Base-by-base conservation (phyloP, 2,888 invertebrate genomes). In the Cheilosia pagana region DNA sequence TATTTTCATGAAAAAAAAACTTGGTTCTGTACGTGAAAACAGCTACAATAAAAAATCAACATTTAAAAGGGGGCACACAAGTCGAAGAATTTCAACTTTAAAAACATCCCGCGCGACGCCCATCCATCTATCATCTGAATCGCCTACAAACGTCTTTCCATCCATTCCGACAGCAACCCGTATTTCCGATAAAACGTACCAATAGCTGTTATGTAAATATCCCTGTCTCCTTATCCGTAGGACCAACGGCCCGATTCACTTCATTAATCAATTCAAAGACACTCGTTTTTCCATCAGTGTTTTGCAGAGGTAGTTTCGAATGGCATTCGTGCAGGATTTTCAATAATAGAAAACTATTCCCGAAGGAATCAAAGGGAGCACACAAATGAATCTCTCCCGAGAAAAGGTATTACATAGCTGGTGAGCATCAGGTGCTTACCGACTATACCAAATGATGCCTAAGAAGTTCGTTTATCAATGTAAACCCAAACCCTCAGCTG, bases 371-470 rank as follows among this genome's bases (percentile, higher is more conserved):
- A 12, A 19, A 14, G 16, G 25, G 45, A 19, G 45, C 0, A 14
- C 60, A 43, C 67, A 52, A 12, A 62, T 70, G 45, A 77, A 68
- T 77, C 60, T 62, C 48, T 62, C 39, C 43, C 10, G 19, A 25
- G 14, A 70, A 45, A 70, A 39, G 39, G 70, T 59, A 70, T 39
- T 50, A 23, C 19, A 8, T 16, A 59, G 31, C 28, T 28, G 8
- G 28, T 21, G 45, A 75, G 74, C 74, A 83, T 83, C 79, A 83
- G 83, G 78, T 83, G 83, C 74, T 55, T 59, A 55, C 67, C 19
- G 35, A n/a, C 25, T 60, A n/a, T 60, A n/a, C 62, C 59, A 76
- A 81, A 71, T 60, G 53, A 35, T 62, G 60, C 60, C 41, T 60
- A 50, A 57, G 50, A 74, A 39, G 53, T 79, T 43, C 53, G 39